phyloP scores from a whole-genome alignment of 30 jellyfish, hydroid and myxozoan species.

The Cassiopea andromeda region DNA sequence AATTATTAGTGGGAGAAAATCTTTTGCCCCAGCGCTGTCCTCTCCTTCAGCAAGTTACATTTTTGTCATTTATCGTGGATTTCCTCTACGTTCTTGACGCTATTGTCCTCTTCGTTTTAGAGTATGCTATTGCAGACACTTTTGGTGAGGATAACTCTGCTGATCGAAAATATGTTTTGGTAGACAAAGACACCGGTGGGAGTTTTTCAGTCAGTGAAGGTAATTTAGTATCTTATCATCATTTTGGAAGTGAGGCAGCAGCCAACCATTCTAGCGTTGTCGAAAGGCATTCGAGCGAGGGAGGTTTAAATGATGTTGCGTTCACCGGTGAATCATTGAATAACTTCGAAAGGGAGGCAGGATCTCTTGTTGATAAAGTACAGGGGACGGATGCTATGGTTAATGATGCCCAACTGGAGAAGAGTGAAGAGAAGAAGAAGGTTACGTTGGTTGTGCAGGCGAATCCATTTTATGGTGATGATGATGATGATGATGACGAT shows the following conservation, averaged over 20 bases:
- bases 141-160: conserved; percentile 11
- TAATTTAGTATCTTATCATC: conserved; percentile 51
- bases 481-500: not conserved
- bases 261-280: conserved; percentile 41
- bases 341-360: conserved; percentile 29
- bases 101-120: conserved; percentile 4
- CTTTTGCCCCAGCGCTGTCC: too few relatives aligned
- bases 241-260: conserved; percentile 79
- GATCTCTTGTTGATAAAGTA: not conserved
- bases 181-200: conserved; percentile 59
- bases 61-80: too few relatives aligned
- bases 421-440: not conserved
- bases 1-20: too few relatives aligned
- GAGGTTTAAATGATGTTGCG: conserved; percentile 46
- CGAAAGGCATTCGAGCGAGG: conserved; percentile 64
- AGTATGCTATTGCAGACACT: conserved; percentile 53
- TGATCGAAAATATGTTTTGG: conserved; percentile 62
- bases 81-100: not conserved
- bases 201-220: conserved; percentile 68
- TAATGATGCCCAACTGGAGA: not conserved
- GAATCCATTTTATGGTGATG: conserved; percentile 40
- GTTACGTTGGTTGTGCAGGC: conserved; percentile 15
- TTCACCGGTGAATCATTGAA: conserved; percentile 26
- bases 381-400: not conserved
- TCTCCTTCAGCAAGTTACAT: too few relatives aligned